Base-by-base conservation (phyloP, 2,113 vertebrate species). In the Piaya cayana region DNA sequence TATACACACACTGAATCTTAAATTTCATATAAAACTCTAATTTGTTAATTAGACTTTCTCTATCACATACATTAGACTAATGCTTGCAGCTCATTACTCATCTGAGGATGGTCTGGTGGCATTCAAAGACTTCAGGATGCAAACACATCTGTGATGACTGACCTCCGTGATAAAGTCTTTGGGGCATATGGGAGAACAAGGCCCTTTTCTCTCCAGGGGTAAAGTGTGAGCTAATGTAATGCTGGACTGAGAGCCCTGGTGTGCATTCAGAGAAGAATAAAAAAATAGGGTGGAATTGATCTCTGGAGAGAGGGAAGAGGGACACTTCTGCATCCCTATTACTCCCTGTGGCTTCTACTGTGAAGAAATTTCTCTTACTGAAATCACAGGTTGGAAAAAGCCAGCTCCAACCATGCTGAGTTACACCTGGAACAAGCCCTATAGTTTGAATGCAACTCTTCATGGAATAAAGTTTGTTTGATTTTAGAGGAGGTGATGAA, bases 21-120 rank as follows among this genome's bases (percentile, higher is more conserved):
- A 80, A 92, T 90, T 88, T 72, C 62, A 5, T 82, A 62, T 74
- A 59, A 94, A 96, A 82, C 25, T 32, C 18, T 63, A 53, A 86
- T 82, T 88, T 88, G 15, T 86, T 93, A 80, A 93, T 93, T 90
- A 70, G 59, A 63, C 82, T 90, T 76, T 53, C 59, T 53, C 67
- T 14, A 1, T 80, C 93, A 86, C 1, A 5, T 72, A 37, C n/a
- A 47, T 45, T 67, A 74, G 67, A 80, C 84, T 93, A 65, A 69
- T 55, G 58, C 30, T 90, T 77, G 59, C 1, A 1, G 85, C 68
- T 96, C 70, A 8, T 90, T 88, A 8, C 55, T 84, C 1, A 0
- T 77, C 67, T 95, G 59, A 92, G 90, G 63, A 34, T 43, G 60
- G 49, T 32, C 36, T 1, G 4, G 85, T 45, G 45, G 63, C 2